Evolutionary conservation across 2,888 invertebrate species (phyloP).

Genomic region (Zaprionus obscuricornis): DNA sequence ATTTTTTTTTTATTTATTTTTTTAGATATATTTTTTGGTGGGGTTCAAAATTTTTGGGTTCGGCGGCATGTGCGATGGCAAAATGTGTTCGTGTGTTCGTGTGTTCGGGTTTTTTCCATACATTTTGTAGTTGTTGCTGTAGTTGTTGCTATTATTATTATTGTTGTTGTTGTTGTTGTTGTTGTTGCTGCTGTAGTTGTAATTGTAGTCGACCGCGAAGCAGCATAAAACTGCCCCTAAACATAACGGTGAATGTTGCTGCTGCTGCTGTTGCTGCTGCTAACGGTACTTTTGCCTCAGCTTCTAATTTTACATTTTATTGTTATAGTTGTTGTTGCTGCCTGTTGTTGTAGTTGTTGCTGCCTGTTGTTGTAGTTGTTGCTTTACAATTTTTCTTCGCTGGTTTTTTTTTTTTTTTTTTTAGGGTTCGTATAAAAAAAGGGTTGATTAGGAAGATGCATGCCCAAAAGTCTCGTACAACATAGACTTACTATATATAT

Average conservation of each 20-base stretch:
- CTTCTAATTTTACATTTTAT: slow-evolving; percentile 78
- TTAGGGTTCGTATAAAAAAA: slow-evolving; percentile 77
- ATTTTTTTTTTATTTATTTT: too few relatives aligned
- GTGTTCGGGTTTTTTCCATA: too few relatives aligned
- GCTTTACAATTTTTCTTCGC: slow-evolving; percentile 52
- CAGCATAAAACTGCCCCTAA: slow-evolving; percentile 56
- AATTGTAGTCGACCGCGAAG: slow-evolving; percentile 49
- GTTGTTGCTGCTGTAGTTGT: slow-evolving; percentile 44
- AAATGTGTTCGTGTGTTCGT: too few relatives aligned
- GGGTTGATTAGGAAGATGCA: slow-evolving; percentile 76
- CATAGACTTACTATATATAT: slow-evolving; percentile 20
- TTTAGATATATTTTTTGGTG: too few relatives aligned
- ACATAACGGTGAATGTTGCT: slow-evolving; percentile 3
- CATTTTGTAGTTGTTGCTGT: too few relatives aligned
- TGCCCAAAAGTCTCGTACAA: too few relatives aligned
- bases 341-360: slow-evolving; percentile 13
- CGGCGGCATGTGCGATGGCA: too few relatives aligned
- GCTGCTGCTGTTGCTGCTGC: slow-evolving; percentile 2
- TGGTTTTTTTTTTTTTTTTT: slow-evolving; percentile 30
- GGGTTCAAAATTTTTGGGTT: too few relatives aligned
- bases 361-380: slow-evolving; percentile 9
- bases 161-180: too few relatives aligned
- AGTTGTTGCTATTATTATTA: too few relatives aligned
- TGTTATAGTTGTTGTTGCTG: slow-evolving; percentile 54
- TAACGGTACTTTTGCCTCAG: slow-evolving; percentile 33